Evolutionary conservation across 2,113 vertebrate genomes (phyloP), one percentile per base, ranked within the genome.

Genomic region (Cardinalis cardinalis): DNA sequence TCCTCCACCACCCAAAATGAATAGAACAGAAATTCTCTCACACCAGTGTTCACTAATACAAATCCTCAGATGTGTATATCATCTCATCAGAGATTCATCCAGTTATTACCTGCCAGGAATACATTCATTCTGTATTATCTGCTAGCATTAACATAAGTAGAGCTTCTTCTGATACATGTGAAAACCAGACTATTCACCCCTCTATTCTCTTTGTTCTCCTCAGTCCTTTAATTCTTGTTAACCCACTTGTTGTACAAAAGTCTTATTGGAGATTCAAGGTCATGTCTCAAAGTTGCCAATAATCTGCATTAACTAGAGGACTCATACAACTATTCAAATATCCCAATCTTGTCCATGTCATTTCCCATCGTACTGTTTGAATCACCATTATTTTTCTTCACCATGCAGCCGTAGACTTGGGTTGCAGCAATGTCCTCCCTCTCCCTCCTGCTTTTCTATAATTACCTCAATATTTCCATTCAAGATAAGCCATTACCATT

Each of bases 341-440:
- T 46, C 65, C n/a, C 7, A 5, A 9, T 14, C 26, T 31, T 77
- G 6, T 55, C 34, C 5, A 18, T 55, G 82, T 75, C 4, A 18
- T 59, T 85, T 79, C 34, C 48, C 34, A 25, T 1, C 49, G 28
- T 8, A 84, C 3, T n/a, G 6, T 18, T 53, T 53, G 34, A 59
- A 36, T 29, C 8, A 7, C 16, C 12, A 52, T 46, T 46, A 16
- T 59, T 29, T 55, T 55, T 14, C 15, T 9, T 51, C 21, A 31
- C 12, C 9, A 7, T 40, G 3, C 3, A 4, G 6, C 2, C 0
- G 4, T 9, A 73, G 21, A 18, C 19, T 46, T 59, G 9, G 3
- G 3, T 44, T 73, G 32, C n/a, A 79, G 32, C 12, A 52, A 18
- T 10, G 9, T 69, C 14, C 9, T 64, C 21, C 16, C 2, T 76